Percentiles rank a stretch among this genome's conserved stretches.
Evolutionary conservation across 1,140 invertebrate species (phyloP).

Genomic region (Hyles vespertilio): DNA sequence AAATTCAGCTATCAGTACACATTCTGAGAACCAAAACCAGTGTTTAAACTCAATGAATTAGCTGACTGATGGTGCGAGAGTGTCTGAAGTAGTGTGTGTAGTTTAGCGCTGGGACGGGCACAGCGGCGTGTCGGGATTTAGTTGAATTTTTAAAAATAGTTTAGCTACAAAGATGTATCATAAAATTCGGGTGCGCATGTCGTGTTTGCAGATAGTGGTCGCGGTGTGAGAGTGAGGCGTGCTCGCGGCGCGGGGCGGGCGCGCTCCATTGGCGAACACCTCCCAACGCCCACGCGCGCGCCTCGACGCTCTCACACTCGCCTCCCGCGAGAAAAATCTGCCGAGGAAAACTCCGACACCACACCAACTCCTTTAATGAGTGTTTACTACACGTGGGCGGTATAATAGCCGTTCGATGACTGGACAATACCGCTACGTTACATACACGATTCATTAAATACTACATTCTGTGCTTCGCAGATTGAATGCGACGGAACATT

Average conservation of each 20-base stretch:
- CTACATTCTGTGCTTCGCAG: not conserved
- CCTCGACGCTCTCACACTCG: conserved; percentile 1
- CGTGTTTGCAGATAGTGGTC: conserved; percentile 36
- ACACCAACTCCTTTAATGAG: conserved; percentile 44
- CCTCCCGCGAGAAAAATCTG: conserved; percentile 60
- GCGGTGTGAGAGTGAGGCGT: conserved; percentile 14
- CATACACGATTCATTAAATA: conserved; percentile 17
- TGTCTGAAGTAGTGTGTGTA: too few relatives aligned
- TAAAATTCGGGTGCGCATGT: conserved; percentile 26
- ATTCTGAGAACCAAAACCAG: too few relatives aligned
- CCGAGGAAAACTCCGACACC: conserved; percentile 49
- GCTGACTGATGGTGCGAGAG: too few relatives aligned
- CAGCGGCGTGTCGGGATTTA: too few relatives aligned
- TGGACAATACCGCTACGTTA: conserved; percentile 37
- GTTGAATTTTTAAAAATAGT: conserved; percentile 1
- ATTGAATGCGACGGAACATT: conserved; percentile 6
- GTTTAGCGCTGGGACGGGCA: too few relatives aligned
- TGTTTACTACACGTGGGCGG: conserved; percentile 52
- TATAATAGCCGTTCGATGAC: conserved; percentile 33
- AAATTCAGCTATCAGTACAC: too few relatives aligned
- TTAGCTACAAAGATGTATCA: conserved; percentile 16
- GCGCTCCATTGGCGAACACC: conserved; percentile 39
- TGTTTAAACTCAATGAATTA: too few relatives aligned
- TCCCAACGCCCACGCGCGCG: conserved; percentile 60
- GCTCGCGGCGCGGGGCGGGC: not conserved